Conservation (phyloP, 1,140 invertebrate genomes). For the Drosophila littoralis region DNA sequence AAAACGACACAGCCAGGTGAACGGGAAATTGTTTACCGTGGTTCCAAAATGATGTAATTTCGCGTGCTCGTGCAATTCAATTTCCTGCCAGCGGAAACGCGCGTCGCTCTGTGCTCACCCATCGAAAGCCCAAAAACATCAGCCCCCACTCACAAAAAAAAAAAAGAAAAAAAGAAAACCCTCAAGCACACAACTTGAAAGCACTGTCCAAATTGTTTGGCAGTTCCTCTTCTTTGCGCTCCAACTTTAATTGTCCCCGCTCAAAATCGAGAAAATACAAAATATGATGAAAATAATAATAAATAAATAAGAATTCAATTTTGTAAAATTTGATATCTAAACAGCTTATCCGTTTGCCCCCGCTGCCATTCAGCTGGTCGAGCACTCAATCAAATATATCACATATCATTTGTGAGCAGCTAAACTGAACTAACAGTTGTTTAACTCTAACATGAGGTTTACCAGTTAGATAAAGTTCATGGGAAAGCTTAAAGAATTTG, state of each 20-base stretch:
- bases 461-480: background rate
- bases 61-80: constrained; percentile 83
- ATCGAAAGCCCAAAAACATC: constrained; percentile 39
- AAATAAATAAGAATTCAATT: constrained; percentile 60
- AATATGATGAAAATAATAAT: constrained; percentile 28
- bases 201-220: constrained; percentile 58
- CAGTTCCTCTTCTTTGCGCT: constrained; percentile 30
- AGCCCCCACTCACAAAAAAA: background rate
- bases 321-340: constrained; percentile 60
- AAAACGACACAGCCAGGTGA: constrained; percentile 59
- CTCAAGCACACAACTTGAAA: constrained; percentile 42
- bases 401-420: constrained; percentile 31
- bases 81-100: constrained; percentile 84
- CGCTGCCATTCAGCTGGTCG: constrained; percentile 7
- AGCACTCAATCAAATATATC: constrained; percentile 57
- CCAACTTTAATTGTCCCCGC: constrained; percentile 57
- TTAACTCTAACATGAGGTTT: constrained; percentile 9
- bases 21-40: constrained; percentile 83
- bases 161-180: background rate
- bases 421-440: background rate
- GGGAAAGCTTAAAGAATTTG: too few relatives aligned
- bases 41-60: constrained; percentile 83
- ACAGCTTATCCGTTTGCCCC: constrained; percentile 53
- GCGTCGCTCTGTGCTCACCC: constrained; percentile 85
- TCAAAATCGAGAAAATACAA: constrained; percentile 14